Conservation (phyloP, 2,797 vertebrate genomes). For the Loris lydekkerianus region DNA sequence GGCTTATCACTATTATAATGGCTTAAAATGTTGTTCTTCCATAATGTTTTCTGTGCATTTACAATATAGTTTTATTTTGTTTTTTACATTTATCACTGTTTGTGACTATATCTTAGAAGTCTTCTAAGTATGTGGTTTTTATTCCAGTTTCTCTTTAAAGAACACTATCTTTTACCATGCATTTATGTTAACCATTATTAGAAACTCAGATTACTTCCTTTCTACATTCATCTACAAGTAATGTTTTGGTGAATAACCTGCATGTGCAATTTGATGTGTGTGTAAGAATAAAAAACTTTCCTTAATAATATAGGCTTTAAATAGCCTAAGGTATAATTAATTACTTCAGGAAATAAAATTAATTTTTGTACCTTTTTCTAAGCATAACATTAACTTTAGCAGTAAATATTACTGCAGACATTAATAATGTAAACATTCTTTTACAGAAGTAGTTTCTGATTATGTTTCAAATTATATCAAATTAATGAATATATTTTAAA, state of each 20-base stretch:
- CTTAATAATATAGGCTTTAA: conserved; percentile 20
- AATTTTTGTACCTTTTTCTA: conserved; percentile 32
- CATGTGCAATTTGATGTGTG: neutral
- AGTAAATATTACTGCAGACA: neutral
- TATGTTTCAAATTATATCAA: conserved; percentile 52
- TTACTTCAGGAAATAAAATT: conserved; percentile 18
- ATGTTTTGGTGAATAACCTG: neutral
- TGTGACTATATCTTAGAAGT: neutral
- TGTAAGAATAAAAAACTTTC: neutral
- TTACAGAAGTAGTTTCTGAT: conserved; percentile 68
- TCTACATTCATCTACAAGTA: neutral
- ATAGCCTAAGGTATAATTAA: neutral
- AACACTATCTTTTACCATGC: neutral
- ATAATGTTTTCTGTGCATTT: neutral
- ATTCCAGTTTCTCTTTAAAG: neutral
- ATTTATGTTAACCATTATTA: conserved; percentile 5
- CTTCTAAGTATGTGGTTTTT: neutral
- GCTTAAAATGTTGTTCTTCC: conserved; percentile 16
- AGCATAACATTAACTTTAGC: neutral
- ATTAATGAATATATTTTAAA: conserved; percentile 50
- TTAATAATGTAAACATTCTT: conserved; percentile 36
- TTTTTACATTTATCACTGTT: conserved; percentile 16
- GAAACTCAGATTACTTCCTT: neutral
- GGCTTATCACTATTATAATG: neutral
- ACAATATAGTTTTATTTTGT: neutral